Base-by-base conservation (phyloP, 2,113 vertebrate genomes). In the Mesitornis unicolor region DNA sequence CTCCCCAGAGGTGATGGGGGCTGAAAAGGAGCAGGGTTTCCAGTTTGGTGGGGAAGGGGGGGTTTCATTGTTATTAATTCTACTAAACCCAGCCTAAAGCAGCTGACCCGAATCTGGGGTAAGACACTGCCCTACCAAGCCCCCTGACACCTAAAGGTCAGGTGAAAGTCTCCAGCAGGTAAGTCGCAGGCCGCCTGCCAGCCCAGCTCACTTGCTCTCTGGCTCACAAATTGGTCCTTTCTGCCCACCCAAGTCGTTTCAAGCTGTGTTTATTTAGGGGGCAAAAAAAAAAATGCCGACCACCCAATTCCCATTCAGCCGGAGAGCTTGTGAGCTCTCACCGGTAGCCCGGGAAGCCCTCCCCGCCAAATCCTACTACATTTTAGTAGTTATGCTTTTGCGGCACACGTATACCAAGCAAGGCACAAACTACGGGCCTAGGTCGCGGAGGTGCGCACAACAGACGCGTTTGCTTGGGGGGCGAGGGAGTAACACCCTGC, bases 211-310 rank as follows among this genome's bases (percentile, higher is more conserved):
- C 84, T 96, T 84, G 33, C 79, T 90, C 82, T 70, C 57, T 61
- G 78, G 50, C 69, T 92, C 95, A 84, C 95, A 96, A 89, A 96
- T 92, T 90, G 90, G 76, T 97, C 94, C 92, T 80, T 91, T 85
- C 70, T 97, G 97, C 97, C 98, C 98, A 98, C 98, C 97, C 97
- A 98, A 91, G 96, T 91, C n/a, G 97, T 89, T 64, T 87, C 90
- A 96, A 97, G 92, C 88, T 96, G 91, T 90, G 90, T 95, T 96
- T 97, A 93, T 86, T 96, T 94, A 80, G 85, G 90, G 96, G 95
- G 35, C 22, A 83, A 91, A 71, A 50, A 48, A 45, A 56, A 60
- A 36, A 28, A 45, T 67, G 43, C 51, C 71, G 74, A 91, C 92
- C 88, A 95, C 84, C 36, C 76, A 92, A 73, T 83, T 87, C 76